Evolutionary conservation across 2,113 vertebrate genomes (phyloP).

Genomic region (Corynorhinus townsendii): DNA sequence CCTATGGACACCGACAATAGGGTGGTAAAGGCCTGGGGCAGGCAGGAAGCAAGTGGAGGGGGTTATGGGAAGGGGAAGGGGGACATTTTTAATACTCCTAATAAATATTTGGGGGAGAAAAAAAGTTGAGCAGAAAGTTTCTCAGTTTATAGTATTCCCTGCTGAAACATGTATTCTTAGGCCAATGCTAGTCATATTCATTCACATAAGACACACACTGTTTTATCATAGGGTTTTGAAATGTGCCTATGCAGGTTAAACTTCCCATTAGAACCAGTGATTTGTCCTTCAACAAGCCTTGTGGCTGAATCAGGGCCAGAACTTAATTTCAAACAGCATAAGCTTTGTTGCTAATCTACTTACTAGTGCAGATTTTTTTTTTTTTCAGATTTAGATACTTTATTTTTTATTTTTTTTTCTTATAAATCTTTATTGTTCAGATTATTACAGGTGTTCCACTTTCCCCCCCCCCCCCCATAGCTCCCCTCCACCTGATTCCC

Average conservation of each 20-base stretch:
- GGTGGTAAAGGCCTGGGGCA: too few relatives aligned
- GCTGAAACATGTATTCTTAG: background rate
- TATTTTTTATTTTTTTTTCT: too few relatives aligned
- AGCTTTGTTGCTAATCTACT: conserved; percentile 4
- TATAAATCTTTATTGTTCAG: too few relatives aligned
- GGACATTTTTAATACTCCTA: too few relatives aligned
- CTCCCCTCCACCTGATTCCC: too few relatives aligned
- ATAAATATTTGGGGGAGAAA: too few relatives aligned
- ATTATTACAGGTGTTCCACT: too few relatives aligned
- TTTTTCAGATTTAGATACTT: too few relatives aligned
- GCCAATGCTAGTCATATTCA: background rate
- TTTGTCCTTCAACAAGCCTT: background rate
- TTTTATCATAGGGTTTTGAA: background rate
- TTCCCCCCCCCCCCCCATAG: too few relatives aligned
- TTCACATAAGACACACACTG: background rate
- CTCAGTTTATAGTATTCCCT: background rate
- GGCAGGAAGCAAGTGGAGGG: too few relatives aligned
- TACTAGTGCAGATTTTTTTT: background rate
- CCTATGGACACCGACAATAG: too few relatives aligned
- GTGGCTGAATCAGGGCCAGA: background rate
- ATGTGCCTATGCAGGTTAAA: background rate
- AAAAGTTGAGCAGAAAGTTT: conserved; percentile 8
- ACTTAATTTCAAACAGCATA: background rate
- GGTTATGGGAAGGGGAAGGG: too few relatives aligned
- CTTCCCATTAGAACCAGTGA: background rate